Evolutionary conservation across 2,797 vertebrate genomes (phyloP), one percentile per base, ranked within the genome.

Genomic region (Scarus forsteni): DNA sequence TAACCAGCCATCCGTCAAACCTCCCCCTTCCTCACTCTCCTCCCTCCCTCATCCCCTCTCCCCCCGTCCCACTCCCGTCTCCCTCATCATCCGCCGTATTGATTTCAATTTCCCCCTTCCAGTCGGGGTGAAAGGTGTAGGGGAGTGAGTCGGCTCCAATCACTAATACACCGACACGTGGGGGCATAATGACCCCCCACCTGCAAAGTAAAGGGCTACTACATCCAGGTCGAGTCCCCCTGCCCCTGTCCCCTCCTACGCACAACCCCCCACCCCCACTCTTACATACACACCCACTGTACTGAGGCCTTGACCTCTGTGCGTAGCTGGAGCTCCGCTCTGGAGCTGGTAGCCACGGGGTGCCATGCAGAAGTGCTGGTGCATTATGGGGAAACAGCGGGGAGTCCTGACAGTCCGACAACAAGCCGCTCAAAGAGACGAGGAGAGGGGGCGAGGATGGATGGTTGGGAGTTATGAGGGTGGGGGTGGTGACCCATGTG

Each of bases 21-120:
- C 48, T 9, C 69, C 57, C 10, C 14, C 39, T 27, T 27, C 27
- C 27, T 27, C 27, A 2, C 27, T 27, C 27, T 27, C 27, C 27
- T 27, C 27, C 45, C 14, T 8, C 9, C 34, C 27, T 8, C 38
- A 3, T 18, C 45, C 40, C 27, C 27, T 27, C 48, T 71, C 62
- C 19, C 68, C 69, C 51, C 63, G 62, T 73, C 84, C 79, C 66
- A 73, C 69, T 79, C 75, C 76, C 60, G 79, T 70, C 74, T 27
- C 14, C 83, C 89, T 92, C 87, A 90, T 92, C 89, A 90, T 89
- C 85, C 79, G 57, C 75, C 36, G 61, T 90, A 92, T 92, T 87
- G 91, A 91, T 93, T 92, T 91, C 86, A 90, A 89, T 86, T 84
- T 72, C 81, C 83, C 85, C 49, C 80, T 73, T 64, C 60, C 66